phyloP scores from a whole-genome alignment of 2,888 invertebrate genomes.

The Podabrus alpinus region DNA sequence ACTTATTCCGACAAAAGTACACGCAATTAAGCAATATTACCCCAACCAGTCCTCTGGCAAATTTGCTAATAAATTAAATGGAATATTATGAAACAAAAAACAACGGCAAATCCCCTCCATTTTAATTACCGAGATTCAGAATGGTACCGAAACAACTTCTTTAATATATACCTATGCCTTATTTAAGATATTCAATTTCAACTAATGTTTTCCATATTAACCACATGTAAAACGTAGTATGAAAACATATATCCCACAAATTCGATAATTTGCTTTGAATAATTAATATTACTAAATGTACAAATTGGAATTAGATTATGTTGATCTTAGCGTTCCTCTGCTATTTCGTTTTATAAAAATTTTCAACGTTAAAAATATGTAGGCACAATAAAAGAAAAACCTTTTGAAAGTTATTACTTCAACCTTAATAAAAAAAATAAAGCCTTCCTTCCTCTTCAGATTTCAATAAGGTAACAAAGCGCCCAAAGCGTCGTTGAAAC shows the following conservation, averaged over 20 bases:
- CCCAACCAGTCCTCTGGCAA: slow-evolving; percentile 19
- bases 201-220: too few species aligned
- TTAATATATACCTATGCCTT: slow-evolving; percentile 4
- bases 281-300: not conserved
- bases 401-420: slow-evolving; percentile 1
- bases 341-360: not conserved
- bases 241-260: not conserved
- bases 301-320: not conserved
- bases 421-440: slow-evolving; percentile 9
- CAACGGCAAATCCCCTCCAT: slow-evolving; percentile 12
- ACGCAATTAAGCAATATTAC: slow-evolving; percentile 30
- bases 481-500: slow-evolving; percentile 29
- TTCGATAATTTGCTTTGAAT: not conserved
- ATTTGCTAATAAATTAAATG: slow-evolving; percentile 22
- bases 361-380: not conserved
- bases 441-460: slow-evolving; percentile 14
- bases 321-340: not conserved
- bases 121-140: slow-evolving; percentile 18
- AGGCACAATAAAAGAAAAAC: slow-evolving; percentile 1
- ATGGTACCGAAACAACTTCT: slow-evolving; percentile 7
- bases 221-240: not conserved
- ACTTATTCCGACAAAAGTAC: slow-evolving; percentile 28
- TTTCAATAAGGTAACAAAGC: slow-evolving; percentile 24
- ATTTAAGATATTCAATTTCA: not conserved
- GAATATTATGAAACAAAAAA: slow-evolving; percentile 14